A percentile compares a stretch with the other conserved stretches of the same genome.
phyloP scores from a whole-genome alignment of 2,888 invertebrate genomes.

The Thyatira batis region DNA sequence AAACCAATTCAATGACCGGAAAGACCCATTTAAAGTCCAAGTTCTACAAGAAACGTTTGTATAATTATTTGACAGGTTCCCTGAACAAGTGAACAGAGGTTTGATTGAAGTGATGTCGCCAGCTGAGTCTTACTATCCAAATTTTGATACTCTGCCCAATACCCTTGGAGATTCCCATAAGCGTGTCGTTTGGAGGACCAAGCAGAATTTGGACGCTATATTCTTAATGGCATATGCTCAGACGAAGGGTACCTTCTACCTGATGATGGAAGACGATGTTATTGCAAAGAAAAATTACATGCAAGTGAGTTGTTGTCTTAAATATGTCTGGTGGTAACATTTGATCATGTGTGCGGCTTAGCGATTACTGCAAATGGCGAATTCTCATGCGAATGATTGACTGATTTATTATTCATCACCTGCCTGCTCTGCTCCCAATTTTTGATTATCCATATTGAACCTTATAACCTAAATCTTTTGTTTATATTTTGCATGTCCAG shows the following conservation, averaged over 20 bases:
- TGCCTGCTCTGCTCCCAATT: too few relatives aligned
- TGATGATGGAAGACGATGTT: slow-evolving; percentile 97
- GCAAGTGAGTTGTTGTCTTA: slow-evolving; percentile 83
- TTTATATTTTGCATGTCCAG: too few relatives aligned
- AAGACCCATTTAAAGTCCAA: too few relatives aligned
- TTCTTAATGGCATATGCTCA: slow-evolving; percentile 97
- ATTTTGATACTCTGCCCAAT: slow-evolving; percentile 88
- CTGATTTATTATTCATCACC: too few relatives aligned
- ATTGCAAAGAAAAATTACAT: slow-evolving; percentile 92
- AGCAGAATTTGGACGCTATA: slow-evolving; percentile 96
- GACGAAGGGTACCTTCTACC: slow-evolving; percentile 92
- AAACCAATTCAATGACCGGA: too few relatives aligned
- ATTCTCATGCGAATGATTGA: too few relatives aligned
- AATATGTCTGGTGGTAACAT: background rate
- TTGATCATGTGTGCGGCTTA: slow-evolving; percentile 9
- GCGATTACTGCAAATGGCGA: background rate
- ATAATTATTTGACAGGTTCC: slow-evolving; percentile 82
- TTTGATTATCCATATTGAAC: too few relatives aligned
- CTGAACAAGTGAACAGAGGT: slow-evolving; percentile 87
- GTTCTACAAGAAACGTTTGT: background rate
- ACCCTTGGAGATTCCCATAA: slow-evolving; percentile 94
- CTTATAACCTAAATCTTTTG: too few relatives aligned
- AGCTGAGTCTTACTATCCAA: slow-evolving; percentile 92
- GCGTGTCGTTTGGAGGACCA: slow-evolving; percentile 94
- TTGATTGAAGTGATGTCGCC: slow-evolving; percentile 95